These are phyloP conservation scores for Cotesia typhae DNA, from an alignment of 1,140 invertebrate genomes.

Conservation along the genomic window DNA sequence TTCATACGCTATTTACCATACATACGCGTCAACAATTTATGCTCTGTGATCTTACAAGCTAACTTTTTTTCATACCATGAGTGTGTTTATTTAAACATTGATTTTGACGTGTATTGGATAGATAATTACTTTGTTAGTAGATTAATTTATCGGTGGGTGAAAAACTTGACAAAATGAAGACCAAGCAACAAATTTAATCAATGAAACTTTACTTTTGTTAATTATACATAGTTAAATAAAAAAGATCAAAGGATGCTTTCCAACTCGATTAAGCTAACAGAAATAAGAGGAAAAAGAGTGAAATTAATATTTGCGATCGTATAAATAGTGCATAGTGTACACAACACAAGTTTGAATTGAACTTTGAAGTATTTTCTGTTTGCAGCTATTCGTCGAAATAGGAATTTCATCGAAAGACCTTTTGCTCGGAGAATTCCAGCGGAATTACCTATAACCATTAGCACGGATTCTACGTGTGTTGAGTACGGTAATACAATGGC, in stretches of 20 bases:
- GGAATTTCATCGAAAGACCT: conserved; percentile 28
- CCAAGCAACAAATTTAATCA: too few species aligned
- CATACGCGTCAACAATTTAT: conserved; percentile 33
- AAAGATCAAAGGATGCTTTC: conserved; percentile 16
- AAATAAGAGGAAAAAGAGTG: neutral
- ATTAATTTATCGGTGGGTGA: too few species aligned
- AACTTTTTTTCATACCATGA: neutral
- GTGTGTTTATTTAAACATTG: too few species aligned
- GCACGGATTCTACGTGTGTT: neutral
- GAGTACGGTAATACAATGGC: neutral
- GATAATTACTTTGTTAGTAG: too few species aligned
- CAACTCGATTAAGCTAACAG: neutral
- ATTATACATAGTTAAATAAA: conserved; percentile 5
- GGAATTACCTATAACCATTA: conserved; percentile 38
- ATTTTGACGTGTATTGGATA: neutral
- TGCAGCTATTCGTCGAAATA: conserved; percentile 8
- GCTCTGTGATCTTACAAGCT: conserved; percentile 19
- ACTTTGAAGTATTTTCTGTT: neutral
- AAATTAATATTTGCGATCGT: conserved; percentile 18
- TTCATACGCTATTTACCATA: conserved; percentile 42
- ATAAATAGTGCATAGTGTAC: too few species aligned
- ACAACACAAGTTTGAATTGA: too few species aligned
- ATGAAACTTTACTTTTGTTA: too few species aligned
- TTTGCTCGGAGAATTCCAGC: conserved; percentile 1
- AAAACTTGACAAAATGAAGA: neutral